These are phyloP conservation scores for Campoletis raptor DNA, from an alignment of 2,888 invertebrate genomes.

Conservation along the genomic window DNA sequence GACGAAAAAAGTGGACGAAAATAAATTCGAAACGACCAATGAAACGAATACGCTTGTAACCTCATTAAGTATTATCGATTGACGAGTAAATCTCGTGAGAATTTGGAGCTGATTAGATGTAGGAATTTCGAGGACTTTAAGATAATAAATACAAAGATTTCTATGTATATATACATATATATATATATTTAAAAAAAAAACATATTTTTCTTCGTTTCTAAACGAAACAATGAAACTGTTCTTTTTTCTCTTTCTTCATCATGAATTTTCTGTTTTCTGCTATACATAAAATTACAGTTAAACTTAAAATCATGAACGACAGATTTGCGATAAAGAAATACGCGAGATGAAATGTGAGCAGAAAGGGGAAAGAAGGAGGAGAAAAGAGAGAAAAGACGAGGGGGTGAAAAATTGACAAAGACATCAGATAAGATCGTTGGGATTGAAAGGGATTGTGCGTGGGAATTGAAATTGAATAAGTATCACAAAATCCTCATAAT, in stretches of 20 bases:
- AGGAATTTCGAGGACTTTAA: constrained; percentile 33
- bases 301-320: constrained; percentile 83
- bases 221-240: constrained; percentile 84
- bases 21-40: not conserved
- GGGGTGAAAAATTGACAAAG: constrained; percentile 17
- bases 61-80: constrained; percentile 16
- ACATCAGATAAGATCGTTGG: not conserved
- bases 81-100: not conserved
- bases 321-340: constrained; percentile 78
- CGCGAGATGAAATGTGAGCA: constrained; percentile 69
- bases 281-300: constrained; percentile 83
- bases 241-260: constrained; percentile 77
- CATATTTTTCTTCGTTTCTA: constrained; percentile 79
- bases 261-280: constrained; percentile 83
- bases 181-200: constrained; percentile 76
- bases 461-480: constrained; percentile 75
- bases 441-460: constrained; percentile 60
- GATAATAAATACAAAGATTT: constrained; percentile 36
- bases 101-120: constrained; percentile 3
- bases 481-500: constrained; percentile 80
- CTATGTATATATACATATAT: constrained; percentile 40
- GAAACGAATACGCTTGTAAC: constrained; percentile 43
- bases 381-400: not conserved
- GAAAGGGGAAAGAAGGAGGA: constrained; percentile 24
- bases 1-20: constrained; percentile 18